phyloP scores from a whole-genome alignment of 2,113 vertebrate species.

The Tringa solitaria region DNA sequence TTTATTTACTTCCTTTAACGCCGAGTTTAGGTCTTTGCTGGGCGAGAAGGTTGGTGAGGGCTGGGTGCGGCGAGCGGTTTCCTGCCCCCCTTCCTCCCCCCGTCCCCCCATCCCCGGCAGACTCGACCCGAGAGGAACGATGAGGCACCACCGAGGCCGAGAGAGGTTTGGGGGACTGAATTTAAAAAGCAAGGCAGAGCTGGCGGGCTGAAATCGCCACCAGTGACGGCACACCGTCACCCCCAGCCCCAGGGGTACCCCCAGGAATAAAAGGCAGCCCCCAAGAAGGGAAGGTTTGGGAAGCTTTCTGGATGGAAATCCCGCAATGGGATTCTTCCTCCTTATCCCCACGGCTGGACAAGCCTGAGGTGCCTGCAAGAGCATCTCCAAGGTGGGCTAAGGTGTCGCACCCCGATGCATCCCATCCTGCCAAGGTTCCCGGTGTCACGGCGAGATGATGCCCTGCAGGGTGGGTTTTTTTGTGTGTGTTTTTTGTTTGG shows the following conservation, averaged over 20 bases:
- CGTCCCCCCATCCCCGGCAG: background rate
- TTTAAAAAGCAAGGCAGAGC: background rate
- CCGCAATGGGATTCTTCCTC: background rate
- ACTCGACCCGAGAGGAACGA: background rate
- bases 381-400: background rate
- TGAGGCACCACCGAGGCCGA: background rate
- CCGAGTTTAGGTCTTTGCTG: background rate
- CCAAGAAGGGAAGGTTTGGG: background rate
- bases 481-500: too few species aligned
- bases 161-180: background rate
- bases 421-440: background rate
- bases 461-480: rapidly evolving
- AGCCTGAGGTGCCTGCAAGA: background rate
- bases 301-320: background rate
- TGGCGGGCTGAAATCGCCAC: background rate
- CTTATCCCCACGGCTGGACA: rapidly evolving
- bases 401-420: background rate
- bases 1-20: background rate
- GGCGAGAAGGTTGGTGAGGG: background rate
- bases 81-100: conserved; percentile 38
- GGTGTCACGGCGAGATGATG: rapidly evolving
- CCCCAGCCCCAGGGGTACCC: background rate
- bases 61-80: conserved; percentile 34
- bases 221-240: rapidly evolving
- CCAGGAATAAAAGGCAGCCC: background rate